Base-by-base conservation (phyloP, 2,888 invertebrate genomes). In the Zelleria hepariella region DNA sequence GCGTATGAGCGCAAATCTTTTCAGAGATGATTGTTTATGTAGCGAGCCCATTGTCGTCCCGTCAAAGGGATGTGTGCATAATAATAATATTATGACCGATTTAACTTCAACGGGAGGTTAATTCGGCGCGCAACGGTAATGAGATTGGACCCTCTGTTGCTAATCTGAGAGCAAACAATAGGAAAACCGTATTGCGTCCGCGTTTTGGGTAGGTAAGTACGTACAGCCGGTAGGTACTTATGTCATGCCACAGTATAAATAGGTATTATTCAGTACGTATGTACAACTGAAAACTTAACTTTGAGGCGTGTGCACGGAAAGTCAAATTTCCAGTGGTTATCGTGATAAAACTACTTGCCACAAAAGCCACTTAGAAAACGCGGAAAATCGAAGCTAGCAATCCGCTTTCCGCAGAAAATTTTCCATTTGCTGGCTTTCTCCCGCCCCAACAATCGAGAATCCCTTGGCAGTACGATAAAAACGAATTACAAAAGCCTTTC, bases 11-110 rank as follows among this genome's bases (percentile, higher is more conserved):
- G 81, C 80, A 86, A 86, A 86, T 87, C 86, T 81, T 79, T 76
- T 82, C 85, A 85, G 77, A 77, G 78, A 83, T 83, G 75, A 85
- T 83, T 86, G 85, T 86, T 86, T 84, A 82, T 83, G 81, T 81
- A 68, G 73, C 69, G 68, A 66, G 63, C 67, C 77, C 65, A 80
- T 84, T 83, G 84, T 83, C 75, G 64, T 67, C 70, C 59, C 42
- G 71, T 78, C 59, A 51, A 53, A 52, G 48, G 53, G 26, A 71
- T 71, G 69, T 77, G 71, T 77, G 78, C 77, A 77, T 80, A 82
- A 82, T 84, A 72, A 78, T 77, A 82, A 82, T 84, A 72, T 78
- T 77, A 79, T 79, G 80, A 75, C 73, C 78, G 81, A 86, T 86
- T 85, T 80, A 84, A 82, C 85, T 78, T 80, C 76, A 86, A 86